These are phyloP conservation scores for Nymphalis io DNA, from an alignment of 1,140 invertebrate genomes.

Conservation along the genomic window DNA sequence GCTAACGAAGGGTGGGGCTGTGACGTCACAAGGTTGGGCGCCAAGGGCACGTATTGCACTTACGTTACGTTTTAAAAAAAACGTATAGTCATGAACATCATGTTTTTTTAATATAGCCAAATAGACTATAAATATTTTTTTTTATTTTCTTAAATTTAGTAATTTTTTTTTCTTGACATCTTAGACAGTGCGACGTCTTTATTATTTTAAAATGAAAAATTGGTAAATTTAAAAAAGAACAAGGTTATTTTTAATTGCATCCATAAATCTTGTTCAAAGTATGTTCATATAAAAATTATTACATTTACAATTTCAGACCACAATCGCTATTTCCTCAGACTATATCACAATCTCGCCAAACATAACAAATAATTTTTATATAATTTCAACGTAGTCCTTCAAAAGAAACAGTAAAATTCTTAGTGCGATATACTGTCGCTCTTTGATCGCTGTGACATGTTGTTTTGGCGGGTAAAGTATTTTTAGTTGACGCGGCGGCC, in stretches of 20 bases:
- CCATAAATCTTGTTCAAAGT: not conserved
- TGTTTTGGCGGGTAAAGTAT: conserved; percentile 36
- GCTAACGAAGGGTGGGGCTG: conserved; percentile 23
- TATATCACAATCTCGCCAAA: not conserved
- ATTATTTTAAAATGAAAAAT: not conserved
- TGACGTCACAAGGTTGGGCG: conserved; percentile 27
- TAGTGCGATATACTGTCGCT: not conserved
- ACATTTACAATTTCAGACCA: not conserved
- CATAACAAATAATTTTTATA: not conserved
- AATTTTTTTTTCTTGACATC: too few species aligned
- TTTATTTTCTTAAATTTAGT: too few species aligned
- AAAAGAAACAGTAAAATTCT: conserved; percentile 39
- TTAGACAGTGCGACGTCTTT: too few species aligned
- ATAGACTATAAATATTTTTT: too few species aligned
- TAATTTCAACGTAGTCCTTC: conserved; percentile 9
- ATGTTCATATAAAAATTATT: not conserved
- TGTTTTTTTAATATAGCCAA: too few species aligned
- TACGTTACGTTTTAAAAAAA: not conserved
- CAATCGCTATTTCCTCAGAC: not conserved
- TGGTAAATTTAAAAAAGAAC: not conserved
- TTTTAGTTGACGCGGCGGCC: conserved; percentile 27
- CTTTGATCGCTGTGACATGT: conserved; percentile 43
- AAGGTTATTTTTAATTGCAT: not conserved
- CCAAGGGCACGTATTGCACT: conserved; percentile 21
- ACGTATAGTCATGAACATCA: not conserved